A percentile compares a stretch with the other conserved stretches of the same genome.
Evolutionary conservation across 2,113 vertebrate species (phyloP).

Genomic region (Pangasianodon hypophthalmus): DNA sequence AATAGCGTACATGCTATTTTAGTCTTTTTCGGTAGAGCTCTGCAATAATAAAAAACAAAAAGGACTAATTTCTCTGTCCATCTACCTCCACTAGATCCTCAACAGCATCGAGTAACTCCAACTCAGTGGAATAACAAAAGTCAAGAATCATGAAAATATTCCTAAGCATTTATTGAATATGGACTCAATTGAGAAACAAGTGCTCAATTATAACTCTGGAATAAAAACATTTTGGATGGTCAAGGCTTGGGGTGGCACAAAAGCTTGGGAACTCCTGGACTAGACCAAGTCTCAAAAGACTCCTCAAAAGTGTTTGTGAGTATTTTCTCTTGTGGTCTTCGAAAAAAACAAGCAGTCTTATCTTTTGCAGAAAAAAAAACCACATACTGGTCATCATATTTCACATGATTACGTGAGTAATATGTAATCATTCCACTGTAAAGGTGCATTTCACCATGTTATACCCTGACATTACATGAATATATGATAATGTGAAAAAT

Average conservation of each 20-base stretch:
- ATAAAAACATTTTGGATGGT: background rate
- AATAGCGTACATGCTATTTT: background rate
- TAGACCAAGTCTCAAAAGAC: background rate
- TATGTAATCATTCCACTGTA: no score
- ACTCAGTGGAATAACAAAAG: background rate
- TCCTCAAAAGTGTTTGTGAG: background rate
- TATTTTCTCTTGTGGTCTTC: background rate
- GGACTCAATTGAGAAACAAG: background rate
- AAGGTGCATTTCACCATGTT: no score
- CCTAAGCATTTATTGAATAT: background rate
- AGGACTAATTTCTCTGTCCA: no score
- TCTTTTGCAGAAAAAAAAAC: background rate
- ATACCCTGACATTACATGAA: no score
- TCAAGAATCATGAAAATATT: background rate
- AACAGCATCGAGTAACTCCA: background rate
- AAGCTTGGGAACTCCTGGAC: no score
- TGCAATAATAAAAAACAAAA: no score
- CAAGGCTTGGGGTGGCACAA: no score
- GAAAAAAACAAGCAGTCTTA: background rate
- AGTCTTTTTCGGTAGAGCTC: no score
- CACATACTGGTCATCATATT: background rate
- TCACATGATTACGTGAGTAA: background rate
- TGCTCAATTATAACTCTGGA: background rate
- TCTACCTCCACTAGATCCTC: background rate
- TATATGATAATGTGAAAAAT: no score